Percentiles rank a stretch among this genome's conserved stretches.
phyloP scores from a whole-genome alignment of 2,888 invertebrate genomes.

The Acleris laterana region DNA sequence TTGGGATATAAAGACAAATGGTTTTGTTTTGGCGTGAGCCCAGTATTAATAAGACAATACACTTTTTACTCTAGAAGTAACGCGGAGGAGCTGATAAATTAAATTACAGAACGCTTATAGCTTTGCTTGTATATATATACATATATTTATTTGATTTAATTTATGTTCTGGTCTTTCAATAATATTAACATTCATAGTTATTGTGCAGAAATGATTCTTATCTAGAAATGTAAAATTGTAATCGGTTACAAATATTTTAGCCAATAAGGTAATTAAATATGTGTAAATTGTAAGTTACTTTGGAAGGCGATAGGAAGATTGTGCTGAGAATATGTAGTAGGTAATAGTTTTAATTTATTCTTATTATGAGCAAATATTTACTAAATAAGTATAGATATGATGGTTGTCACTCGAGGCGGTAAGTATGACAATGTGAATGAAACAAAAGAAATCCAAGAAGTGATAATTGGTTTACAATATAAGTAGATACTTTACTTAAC shows the following conservation, averaged over 20 bases:
- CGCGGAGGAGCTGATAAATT: too few relatives aligned
- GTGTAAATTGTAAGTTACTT: conserved; percentile 4
- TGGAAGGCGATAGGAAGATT: not conserved
- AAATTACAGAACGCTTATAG: too few relatives aligned
- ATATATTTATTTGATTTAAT: too few relatives aligned
- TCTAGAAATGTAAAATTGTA: too few relatives aligned
- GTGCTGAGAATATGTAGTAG: conserved; percentile 16
- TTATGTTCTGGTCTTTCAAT: too few relatives aligned
- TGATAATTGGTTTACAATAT: not conserved
- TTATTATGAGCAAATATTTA: conserved; percentile 9
- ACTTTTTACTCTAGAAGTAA: too few relatives aligned
- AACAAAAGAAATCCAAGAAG: not conserved
- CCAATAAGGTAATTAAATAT: not conserved
- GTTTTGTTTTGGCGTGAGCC: too few relatives aligned
- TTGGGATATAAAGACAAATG: too few relatives aligned
- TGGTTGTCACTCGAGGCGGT: not conserved
- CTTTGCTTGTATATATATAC: too few relatives aligned
- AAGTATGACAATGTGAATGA: not conserved
- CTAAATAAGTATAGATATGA: not conserved
- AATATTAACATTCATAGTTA: too few relatives aligned
- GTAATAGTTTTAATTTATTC: not conserved
- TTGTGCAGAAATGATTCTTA: too few relatives aligned
- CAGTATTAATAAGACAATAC: too few relatives aligned
- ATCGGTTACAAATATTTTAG: not conserved
- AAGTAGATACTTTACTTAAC: not conserved